Evolutionary conservation across 2,888 invertebrate genomes (phyloP).

Genomic region (Pseudococcus longispinus): DNA sequence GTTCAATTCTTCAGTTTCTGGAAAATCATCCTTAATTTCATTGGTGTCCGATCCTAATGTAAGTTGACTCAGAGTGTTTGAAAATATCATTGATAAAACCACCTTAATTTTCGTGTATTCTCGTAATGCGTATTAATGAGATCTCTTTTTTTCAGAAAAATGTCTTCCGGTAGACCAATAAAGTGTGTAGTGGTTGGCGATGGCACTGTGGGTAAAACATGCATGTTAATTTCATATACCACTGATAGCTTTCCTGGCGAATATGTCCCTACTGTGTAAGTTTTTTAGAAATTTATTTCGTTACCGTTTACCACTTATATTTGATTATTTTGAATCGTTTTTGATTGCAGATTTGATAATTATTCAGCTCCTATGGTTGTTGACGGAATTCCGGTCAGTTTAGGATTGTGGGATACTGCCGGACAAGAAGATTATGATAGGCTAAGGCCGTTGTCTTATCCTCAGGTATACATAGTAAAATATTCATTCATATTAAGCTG

Average conservation of each 20-base stretch:
- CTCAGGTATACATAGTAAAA: constrained; percentile 68
- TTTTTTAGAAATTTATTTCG: constrained; percentile 60
- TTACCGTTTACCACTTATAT: background rate
- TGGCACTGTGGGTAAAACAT: constrained; percentile 93
- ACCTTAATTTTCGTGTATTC: too few species aligned
- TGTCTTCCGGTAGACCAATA: constrained; percentile 92
- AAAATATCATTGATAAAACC: background rate
- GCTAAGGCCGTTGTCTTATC: constrained; percentile 93
- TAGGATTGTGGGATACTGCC: constrained; percentile 98
- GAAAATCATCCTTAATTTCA: background rate
- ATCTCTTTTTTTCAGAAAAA: background rate
- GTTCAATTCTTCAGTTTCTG: background rate
- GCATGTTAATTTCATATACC: constrained; percentile 91
- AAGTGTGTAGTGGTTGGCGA: constrained; percentile 93
- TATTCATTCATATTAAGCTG: background rate
- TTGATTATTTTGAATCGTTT: background rate
- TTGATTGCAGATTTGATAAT: constrained; percentile 88
- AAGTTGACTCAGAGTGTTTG: background rate
- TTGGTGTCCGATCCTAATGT: background rate
- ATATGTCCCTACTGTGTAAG: constrained; percentile 95
- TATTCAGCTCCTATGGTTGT: constrained; percentile 99
- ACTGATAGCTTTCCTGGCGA: constrained; percentile 93
- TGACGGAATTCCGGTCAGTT: constrained; percentile 94
- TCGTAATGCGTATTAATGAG: background rate
- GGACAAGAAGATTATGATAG: constrained; percentile 98